These are phyloP conservation scores for Drosophila siamana DNA, from an alignment of 2,888 invertebrate genomes.

Conservation along the genomic window DNA sequence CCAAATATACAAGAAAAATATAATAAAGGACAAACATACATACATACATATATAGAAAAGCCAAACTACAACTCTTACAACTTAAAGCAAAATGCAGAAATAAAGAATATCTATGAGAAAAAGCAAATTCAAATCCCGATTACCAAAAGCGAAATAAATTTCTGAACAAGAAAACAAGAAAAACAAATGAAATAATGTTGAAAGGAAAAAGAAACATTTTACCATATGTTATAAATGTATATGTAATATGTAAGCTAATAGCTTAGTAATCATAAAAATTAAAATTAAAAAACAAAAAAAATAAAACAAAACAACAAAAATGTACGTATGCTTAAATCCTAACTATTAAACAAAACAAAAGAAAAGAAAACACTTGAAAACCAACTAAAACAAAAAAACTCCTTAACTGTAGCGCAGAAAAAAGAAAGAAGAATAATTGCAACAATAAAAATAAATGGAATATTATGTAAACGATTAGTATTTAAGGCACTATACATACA, in stretches of 20 bases:
- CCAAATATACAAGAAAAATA: conserved; percentile 48
- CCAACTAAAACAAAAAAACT: conserved; percentile 63
- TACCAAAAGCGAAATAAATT: conserved; percentile 47
- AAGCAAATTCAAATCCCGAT: conserved; percentile 25
- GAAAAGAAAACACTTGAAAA: too few species aligned
- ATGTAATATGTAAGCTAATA: conserved; percentile 71
- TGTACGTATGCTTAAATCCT: conserved; percentile 75
- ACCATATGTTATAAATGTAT: conserved; percentile 66
- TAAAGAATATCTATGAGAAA: conserved; percentile 14
- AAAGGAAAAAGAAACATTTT: conserved; percentile 50
- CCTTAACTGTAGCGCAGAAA: conserved; percentile 46
- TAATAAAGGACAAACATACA: conserved; percentile 3
- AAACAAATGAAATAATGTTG: conserved; percentile 36
- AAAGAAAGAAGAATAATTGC: conserved; percentile 12
- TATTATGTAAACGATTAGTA: conserved; percentile 67
- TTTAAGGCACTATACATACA: conserved; percentile 77
- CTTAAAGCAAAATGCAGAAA: conserved; percentile 46
- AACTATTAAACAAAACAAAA: conserved; percentile 70
- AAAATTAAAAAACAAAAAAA: conserved; percentile 6
- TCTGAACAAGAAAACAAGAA: conserved; percentile 19
- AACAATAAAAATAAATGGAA: conserved; percentile 38
- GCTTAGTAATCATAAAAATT: conserved; percentile 60
- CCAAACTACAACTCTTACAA: conserved; percentile 44
- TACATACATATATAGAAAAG: conserved; percentile 16
- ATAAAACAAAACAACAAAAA: conserved; percentile 39